phyloP scores from a whole-genome alignment of 2,113 vertebrate genomes.

The Cynoglossus semilaevis region DNA sequence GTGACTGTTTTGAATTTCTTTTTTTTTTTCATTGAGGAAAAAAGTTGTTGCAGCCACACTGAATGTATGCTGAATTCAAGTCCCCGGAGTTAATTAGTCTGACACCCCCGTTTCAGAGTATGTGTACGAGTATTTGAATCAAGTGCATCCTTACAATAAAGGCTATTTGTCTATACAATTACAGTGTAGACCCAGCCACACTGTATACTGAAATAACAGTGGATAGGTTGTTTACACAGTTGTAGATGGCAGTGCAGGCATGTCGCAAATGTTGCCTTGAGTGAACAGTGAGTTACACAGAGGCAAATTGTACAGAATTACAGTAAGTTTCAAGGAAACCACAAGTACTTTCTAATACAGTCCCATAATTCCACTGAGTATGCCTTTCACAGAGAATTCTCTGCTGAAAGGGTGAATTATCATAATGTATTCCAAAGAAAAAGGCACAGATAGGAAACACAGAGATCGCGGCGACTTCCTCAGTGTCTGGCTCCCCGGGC shows the following conservation, averaged over 20 bases:
- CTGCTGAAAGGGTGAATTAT: constrained; percentile 55
- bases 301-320: constrained; percentile 12
- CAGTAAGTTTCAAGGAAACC: constrained; percentile 35
- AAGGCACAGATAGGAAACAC: constrained; percentile 40
- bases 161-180: too few relatives aligned
- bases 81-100: too few relatives aligned
- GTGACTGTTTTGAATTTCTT: too few relatives aligned
- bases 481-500: constrained; percentile 46
- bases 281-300: constrained; percentile 24
- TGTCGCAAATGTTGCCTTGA: not conserved
- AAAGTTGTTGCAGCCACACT: too few relatives aligned
- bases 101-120: too few relatives aligned
- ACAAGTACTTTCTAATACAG: constrained; percentile 33
- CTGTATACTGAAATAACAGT: too few relatives aligned
- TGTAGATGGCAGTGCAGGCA: not conserved
- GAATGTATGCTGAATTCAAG: too few relatives aligned
- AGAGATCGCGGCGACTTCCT: constrained; percentile 55
- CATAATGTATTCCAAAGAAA: constrained; percentile 61
- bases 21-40: too few relatives aligned
- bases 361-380: constrained; percentile 37
- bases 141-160: too few relatives aligned
- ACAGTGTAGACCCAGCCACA: not conserved
- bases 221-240: not conserved
- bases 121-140: too few relatives aligned
- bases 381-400: constrained; percentile 32